A percentile compares a stretch with the other conserved stretches of the same genome.
Conservation (phyloP, 2,113 vertebrate genomes). For the Corythornis cristatus region DNA sequence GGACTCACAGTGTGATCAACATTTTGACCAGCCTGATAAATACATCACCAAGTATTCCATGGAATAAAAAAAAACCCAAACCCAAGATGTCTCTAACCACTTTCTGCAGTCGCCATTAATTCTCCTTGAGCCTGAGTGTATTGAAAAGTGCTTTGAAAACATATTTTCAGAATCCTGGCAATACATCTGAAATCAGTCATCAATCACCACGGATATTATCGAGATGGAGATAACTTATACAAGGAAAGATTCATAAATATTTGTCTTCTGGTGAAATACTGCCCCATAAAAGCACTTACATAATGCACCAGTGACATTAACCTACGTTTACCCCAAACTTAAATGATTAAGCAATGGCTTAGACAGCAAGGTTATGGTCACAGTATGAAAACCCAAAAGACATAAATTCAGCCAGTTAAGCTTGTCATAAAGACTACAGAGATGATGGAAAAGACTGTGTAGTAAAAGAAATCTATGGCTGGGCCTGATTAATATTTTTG, state of each 20-base stretch:
- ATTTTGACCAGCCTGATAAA: background rate
- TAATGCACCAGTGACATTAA: background rate
- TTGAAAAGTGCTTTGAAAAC: background rate
- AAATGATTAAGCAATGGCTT: background rate
- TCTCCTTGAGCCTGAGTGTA: background rate
- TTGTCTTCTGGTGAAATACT: background rate
- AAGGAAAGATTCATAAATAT: background rate
- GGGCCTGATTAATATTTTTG: slow-evolving; percentile 57
- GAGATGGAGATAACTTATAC: background rate
- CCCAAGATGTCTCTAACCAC: background rate
- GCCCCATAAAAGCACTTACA: background rate
- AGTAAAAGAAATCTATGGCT: slow-evolving; percentile 32
- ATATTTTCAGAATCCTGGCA: background rate
- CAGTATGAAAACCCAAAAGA: slow-evolving; percentile 12
- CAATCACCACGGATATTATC: background rate
- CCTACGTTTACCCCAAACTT: background rate
- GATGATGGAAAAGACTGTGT: slow-evolving; percentile 23
- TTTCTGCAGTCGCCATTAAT: background rate
- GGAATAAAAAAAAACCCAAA: slow-evolving; percentile 1
- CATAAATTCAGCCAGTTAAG: slow-evolving; percentile 46
- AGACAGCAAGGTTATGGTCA: background rate
- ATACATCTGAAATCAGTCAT: background rate
- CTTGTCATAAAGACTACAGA: slow-evolving; percentile 31
- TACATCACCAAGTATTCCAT: background rate
- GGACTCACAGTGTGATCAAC: background rate